Percentiles rank a stretch among this genome's conserved stretches.
Conservation (phyloP, 2,113 vertebrate genomes). For the Mus spicilegus region DNA sequence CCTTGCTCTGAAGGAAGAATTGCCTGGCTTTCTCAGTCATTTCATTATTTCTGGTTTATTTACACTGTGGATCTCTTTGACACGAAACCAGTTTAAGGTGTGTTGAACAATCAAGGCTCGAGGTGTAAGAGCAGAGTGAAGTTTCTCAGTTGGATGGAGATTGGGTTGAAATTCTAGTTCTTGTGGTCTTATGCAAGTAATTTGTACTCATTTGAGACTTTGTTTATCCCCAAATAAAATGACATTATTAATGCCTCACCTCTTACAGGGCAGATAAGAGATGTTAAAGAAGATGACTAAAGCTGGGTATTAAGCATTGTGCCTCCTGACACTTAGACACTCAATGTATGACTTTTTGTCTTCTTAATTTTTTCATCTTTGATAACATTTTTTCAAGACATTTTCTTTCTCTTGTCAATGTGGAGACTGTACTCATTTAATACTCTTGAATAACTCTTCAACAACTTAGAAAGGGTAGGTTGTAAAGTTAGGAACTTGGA, state of each 20-base stretch:
- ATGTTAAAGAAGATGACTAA: slow-evolving; percentile 26
- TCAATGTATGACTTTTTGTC: background rate
- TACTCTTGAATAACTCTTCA: slow-evolving; percentile 37
- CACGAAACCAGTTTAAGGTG: background rate
- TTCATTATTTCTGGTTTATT: slow-evolving; percentile 31
- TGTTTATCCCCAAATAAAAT: slow-evolving; percentile 41
- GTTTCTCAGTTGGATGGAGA: background rate
- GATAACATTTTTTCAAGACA: slow-evolving; percentile 27
- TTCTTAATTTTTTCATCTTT: slow-evolving; percentile 31
- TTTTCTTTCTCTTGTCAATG: slow-evolving; percentile 21
- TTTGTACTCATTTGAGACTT: background rate
- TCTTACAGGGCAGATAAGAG: background rate
- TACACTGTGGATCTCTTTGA: background rate
- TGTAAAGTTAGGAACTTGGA: slow-evolving; percentile 40
- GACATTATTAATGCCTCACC: slow-evolving; percentile 24
- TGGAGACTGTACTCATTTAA: background rate
- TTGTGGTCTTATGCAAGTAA: background rate
- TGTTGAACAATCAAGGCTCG: slow-evolving; percentile 18
- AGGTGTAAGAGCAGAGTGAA: background rate
- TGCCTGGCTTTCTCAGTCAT: slow-evolving; percentile 10
- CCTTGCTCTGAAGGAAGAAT: background rate
- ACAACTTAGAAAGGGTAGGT: slow-evolving; percentile 36
- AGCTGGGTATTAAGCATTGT: background rate
- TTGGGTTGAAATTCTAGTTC: background rate
- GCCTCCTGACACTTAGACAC: background rate